Evolutionary conservation across 2,888 invertebrate genomes (phyloP).

Genomic region (Scaptomyza cyrtandrae): DNA sequence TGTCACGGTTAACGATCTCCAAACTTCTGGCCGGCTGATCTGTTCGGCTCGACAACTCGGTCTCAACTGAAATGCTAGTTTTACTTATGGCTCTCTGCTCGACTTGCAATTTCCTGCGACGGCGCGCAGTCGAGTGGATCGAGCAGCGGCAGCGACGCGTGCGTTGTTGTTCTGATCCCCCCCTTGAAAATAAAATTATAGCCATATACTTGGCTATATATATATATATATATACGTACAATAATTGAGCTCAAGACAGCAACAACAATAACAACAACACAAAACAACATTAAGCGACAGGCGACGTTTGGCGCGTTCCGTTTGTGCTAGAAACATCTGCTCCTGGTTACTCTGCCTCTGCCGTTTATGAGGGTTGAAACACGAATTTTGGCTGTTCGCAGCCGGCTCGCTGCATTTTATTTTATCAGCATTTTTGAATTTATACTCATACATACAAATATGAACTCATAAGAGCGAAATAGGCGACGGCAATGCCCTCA

Average conservation of each 20-base stretch:
- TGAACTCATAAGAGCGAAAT: constrained; percentile 64
- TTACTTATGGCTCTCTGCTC: constrained; percentile 41
- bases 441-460: constrained; percentile 60
- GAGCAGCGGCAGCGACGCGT: constrained; percentile 48
- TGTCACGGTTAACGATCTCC: constrained; percentile 22
- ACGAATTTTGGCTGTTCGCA: constrained; percentile 50
- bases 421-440: constrained; percentile 76
- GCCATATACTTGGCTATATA: constrained; percentile 46
- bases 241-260: constrained; percentile 69
- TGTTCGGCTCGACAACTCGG: constrained; percentile 61
- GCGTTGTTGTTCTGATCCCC: constrained; percentile 44
- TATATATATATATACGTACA: too few relatives aligned
- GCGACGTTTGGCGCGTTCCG: constrained; percentile 82
- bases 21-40: constrained; percentile 39
- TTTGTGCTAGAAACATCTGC: constrained; percentile 82
- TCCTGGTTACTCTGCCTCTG: constrained; percentile 59
- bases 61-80: constrained; percentile 64
- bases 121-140: constrained; percentile 74
- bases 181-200: constrained; percentile 23
- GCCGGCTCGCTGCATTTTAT: constrained; percentile 59
- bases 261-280: constrained; percentile 22
- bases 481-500: constrained; percentile 33
- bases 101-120: constrained; percentile 75
- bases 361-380: constrained; percentile 72
- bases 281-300: constrained; percentile 33